phyloP scores from a whole-genome alignment of 2,888 invertebrate species.

The Brachypterus glaber region DNA sequence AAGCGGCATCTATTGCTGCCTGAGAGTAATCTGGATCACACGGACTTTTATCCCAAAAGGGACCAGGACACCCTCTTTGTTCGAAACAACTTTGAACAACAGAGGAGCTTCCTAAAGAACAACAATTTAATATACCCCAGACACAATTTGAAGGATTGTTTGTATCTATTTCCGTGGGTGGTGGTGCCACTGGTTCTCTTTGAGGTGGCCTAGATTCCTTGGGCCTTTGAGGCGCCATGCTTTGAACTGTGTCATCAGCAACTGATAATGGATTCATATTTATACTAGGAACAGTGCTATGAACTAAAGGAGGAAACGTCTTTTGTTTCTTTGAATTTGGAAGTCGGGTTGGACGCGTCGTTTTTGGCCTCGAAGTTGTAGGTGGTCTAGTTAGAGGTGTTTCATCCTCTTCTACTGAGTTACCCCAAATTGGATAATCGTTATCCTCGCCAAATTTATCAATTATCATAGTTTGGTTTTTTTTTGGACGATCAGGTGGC shows the following conservation, averaged over 20 bases:
- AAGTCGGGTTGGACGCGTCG: not conserved
- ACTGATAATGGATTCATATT: not conserved
- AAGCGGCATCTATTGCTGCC: constrained; percentile 47
- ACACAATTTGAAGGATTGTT: constrained; percentile 59
- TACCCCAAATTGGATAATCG: constrained; percentile 31
- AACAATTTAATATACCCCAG: constrained; percentile 69
- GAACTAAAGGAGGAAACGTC: constrained; percentile 25
- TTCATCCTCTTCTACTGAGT: not conserved
- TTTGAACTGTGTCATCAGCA: not conserved
- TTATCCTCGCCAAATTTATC: constrained; percentile 21
- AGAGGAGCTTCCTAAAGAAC: constrained; percentile 44
- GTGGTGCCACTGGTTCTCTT: constrained; percentile 31
- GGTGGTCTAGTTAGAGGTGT: constrained; percentile 5
- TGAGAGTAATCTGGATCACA: constrained; percentile 53
- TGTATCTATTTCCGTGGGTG: no score
- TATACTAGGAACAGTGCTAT: not conserved
- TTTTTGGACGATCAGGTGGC: constrained; percentile 24
- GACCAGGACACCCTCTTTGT: constrained; percentile 57
- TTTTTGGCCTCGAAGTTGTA: not conserved
- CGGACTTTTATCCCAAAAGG: constrained; percentile 64
- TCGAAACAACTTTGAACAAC: constrained; percentile 59
- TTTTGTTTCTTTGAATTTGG: not conserved
- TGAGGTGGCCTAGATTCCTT: constrained; percentile 30
- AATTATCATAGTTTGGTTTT: constrained; percentile 11
- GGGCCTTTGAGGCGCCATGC: constrained; percentile 9